Percentiles rank a stretch among this genome's conserved stretches.
phyloP scores from a whole-genome alignment of 2,797 vertebrate genomes.

The Serranus cabrilla region DNA sequence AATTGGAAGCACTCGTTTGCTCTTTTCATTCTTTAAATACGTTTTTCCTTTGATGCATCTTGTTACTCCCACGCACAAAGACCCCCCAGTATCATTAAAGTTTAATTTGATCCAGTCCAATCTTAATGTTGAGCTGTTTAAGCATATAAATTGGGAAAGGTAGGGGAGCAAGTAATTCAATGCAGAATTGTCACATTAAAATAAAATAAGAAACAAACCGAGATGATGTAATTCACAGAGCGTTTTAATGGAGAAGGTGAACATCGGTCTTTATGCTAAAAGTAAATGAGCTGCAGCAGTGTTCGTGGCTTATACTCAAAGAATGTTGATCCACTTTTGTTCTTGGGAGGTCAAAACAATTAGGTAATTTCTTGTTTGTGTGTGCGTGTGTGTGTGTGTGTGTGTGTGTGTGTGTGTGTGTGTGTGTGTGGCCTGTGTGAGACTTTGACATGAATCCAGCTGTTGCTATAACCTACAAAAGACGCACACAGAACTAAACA shows the following conservation, averaged over 20 bases:
- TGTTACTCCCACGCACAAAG: constrained; percentile 8
- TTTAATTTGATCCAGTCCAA: constrained; percentile 31
- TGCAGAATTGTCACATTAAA: constrained; percentile 43
- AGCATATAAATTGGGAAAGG: background rate
- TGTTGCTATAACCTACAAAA: constrained; percentile 35
- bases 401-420: constrained; percentile 12
- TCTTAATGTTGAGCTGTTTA: constrained; percentile 11
- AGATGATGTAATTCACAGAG: constrained; percentile 42
- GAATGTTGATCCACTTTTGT: constrained; percentile 39
- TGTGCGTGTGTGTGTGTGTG: constrained; percentile 15
- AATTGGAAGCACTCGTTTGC: background rate
- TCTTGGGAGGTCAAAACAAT: constrained; percentile 54
- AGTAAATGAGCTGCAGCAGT: constrained; percentile 46
- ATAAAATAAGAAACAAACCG: constrained; percentile 41
- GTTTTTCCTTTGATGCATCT: background rate
- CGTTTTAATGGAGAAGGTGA: constrained; percentile 9
- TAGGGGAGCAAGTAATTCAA: constrained; percentile 20
- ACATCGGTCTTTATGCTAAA: constrained; percentile 51
- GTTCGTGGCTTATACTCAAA: constrained; percentile 29
- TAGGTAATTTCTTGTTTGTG: constrained; percentile 32
- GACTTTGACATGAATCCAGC: constrained; percentile 36
- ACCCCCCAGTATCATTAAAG: constrained; percentile 24
- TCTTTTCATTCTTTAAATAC: background rate
- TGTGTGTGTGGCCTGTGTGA: constrained; percentile 36
- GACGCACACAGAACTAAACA: constrained; percentile 37